These are phyloP conservation scores for Hemicordylus capensis DNA, from an alignment of 2,113 vertebrate genomes.

Conservation along the genomic window DNA sequence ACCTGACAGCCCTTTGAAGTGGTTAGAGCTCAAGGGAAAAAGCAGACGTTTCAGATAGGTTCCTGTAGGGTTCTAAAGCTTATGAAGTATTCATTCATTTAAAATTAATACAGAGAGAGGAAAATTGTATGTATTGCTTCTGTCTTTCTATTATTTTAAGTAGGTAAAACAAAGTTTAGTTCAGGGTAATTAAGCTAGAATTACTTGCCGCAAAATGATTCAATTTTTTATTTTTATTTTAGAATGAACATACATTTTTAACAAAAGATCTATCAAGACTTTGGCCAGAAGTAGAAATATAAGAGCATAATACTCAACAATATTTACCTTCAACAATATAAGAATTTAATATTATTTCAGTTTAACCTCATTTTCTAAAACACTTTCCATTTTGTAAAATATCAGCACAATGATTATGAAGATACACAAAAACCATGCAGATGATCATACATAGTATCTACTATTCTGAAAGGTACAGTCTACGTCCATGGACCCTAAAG, in stretches of 20 bases:
- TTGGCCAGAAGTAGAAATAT: neutral
- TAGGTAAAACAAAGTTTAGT: neutral
- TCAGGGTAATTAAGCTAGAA: constrained; percentile 9
- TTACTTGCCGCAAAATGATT: too few species aligned
- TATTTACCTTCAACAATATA: neutral
- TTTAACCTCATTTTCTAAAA: neutral
- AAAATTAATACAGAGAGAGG: neutral
- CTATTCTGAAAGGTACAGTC: constrained; percentile 11
- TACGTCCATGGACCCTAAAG: neutral
- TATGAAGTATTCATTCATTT: neutral
- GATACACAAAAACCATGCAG: neutral
- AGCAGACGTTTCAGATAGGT: constrained; percentile 15
- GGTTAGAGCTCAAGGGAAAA: constrained; percentile 8
- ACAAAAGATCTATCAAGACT: neutral
- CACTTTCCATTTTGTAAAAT: constrained; percentile 26
- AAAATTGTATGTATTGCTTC: neutral
- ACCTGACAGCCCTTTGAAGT: constrained; percentile 15
- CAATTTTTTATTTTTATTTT: too few species aligned
- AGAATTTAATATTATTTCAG: neutral
- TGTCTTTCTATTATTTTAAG: neutral
- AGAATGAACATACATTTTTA: neutral
- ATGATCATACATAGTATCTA: neutral
- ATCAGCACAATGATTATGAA: constrained; percentile 23
- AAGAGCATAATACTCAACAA: neutral
- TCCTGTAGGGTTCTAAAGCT: constrained; percentile 27